Conservation (phyloP, 2,888 invertebrate species). For the Tenthredo livida region DNA sequence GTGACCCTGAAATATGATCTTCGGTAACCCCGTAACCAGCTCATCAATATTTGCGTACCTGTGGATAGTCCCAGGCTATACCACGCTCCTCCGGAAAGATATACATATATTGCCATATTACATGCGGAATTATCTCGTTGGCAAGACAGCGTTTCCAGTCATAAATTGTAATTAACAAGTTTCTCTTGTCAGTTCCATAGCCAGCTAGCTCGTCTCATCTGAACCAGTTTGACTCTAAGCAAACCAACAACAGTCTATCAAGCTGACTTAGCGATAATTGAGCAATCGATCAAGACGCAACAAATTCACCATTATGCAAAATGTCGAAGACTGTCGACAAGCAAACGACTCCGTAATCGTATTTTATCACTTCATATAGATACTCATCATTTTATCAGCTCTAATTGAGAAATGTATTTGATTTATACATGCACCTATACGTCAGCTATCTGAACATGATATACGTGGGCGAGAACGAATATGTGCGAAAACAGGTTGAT, state of each 20-base stretch:
- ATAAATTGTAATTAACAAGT: slow-evolving; percentile 26
- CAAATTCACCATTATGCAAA: neutral
- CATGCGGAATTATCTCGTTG: slow-evolving; percentile 11
- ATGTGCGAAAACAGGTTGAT: neutral
- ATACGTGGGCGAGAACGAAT: neutral
- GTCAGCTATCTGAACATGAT: neutral
- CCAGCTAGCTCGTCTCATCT: neutral
- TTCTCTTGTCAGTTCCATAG: neutral
- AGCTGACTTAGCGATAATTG: neutral
- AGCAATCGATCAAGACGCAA: neutral
- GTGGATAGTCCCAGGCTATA: neutral
- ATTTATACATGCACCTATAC: neutral
- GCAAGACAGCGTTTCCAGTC: neutral
- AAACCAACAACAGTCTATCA: slow-evolving; percentile 10
- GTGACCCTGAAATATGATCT: slow-evolving; percentile 28
- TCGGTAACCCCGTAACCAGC: slow-evolving; percentile 5
- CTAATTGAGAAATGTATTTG: neutral
- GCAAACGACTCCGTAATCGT: neutral
- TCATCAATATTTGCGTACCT: slow-evolving; percentile 27
- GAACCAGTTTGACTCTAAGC: neutral
- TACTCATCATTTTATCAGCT: neutral
- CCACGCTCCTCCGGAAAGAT: neutral
- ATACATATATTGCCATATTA: neutral
- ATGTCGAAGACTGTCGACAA: neutral
- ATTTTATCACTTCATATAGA: neutral